These are phyloP conservation scores for Diachrysia chrysitis DNA, from an alignment of 2,888 invertebrate species.

Conservation along the genomic window DNA sequence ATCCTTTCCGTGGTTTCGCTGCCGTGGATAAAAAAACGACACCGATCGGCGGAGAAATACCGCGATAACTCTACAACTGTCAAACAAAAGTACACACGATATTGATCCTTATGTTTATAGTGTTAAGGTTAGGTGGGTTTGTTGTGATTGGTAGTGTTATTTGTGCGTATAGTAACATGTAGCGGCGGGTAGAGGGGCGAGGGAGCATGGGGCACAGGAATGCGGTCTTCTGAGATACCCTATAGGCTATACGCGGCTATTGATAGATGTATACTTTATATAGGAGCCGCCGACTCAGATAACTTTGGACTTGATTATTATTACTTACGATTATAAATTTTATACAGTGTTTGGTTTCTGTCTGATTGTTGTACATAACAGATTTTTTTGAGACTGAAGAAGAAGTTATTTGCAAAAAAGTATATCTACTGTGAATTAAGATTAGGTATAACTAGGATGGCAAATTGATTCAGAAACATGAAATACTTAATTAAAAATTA, in stretches of 20 bases:
- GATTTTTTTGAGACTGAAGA: too few species aligned
- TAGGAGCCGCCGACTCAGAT: constrained; percentile 64
- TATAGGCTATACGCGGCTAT: constrained; percentile 77
- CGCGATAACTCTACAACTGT: constrained; percentile 42
- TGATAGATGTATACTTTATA: constrained; percentile 76
- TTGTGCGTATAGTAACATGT: constrained; percentile 71
- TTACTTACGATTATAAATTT: constrained; percentile 8
- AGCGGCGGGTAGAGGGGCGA: constrained; percentile 67
- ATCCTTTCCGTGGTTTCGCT: constrained; percentile 85
- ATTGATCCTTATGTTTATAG: constrained; percentile 50
- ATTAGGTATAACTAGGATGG: too few species aligned
- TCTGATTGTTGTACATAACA: not conserved
- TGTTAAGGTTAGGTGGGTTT: constrained; percentile 45
- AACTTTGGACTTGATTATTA: constrained; percentile 58
- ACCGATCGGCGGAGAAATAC: constrained; percentile 71
- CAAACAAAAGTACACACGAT: constrained; percentile 34
- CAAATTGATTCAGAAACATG: too few species aligned
- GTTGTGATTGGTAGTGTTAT: constrained; percentile 44
- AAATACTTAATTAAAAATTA: too few species aligned
- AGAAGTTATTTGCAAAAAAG: too few species aligned
- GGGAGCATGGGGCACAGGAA: constrained; percentile 78
- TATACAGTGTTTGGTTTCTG: not conserved
- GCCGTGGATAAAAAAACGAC: constrained; percentile 79
- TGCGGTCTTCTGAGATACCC: constrained; percentile 86
- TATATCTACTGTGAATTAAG: too few species aligned